phyloP scores from a whole-genome alignment of 2,113 vertebrate species.

The Falcunculus frontatus region DNA sequence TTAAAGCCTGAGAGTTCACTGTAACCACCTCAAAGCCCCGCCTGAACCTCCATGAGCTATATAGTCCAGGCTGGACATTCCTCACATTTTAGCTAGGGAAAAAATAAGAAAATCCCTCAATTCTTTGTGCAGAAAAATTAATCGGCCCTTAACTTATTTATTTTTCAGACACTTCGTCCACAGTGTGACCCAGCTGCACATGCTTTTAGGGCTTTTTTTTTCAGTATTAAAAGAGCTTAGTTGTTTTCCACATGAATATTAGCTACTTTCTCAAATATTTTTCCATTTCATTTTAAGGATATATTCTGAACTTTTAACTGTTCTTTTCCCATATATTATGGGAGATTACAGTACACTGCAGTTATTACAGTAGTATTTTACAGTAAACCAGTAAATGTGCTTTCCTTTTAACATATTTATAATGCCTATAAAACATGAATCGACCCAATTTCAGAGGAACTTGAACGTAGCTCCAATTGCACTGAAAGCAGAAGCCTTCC shows the following conservation, averaged over 20 bases:
- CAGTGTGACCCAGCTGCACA: background rate
- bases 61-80: constrained; percentile 4
- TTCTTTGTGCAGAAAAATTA: background rate
- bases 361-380: background rate
- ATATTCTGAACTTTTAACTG: background rate
- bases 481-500: background rate
- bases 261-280: background rate
- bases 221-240: background rate
- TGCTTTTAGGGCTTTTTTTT: background rate
- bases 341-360: background rate
- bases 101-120: background rate
- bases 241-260: background rate
- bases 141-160: background rate
- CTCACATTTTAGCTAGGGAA: background rate
- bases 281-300: background rate
- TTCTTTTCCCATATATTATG: background rate
- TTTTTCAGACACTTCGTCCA: background rate
- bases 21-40: constrained; percentile 21
- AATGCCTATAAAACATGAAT: background rate
- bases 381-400: background rate
- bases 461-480: background rate
- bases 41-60: background rate
- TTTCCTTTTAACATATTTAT: background rate
- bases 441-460: background rate
- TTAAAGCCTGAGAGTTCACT: background rate